Conservation (phyloP, 2,888 invertebrate species). For the Athetis lepigone region DNA sequence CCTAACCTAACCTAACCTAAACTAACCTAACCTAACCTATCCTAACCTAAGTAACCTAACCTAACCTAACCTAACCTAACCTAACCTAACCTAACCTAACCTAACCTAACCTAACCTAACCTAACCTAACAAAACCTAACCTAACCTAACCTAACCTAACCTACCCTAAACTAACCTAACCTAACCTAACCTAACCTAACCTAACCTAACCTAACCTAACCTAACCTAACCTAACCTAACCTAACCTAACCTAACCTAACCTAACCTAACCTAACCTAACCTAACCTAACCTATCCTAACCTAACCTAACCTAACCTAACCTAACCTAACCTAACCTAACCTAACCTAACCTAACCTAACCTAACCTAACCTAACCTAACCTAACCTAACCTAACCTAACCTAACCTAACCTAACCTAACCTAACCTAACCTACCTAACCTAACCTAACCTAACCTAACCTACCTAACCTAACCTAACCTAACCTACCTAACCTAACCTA, state of each 20-base stretch:
- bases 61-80: conserved; percentile 52
- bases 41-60: conserved; percentile 54
- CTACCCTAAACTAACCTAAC: conserved; percentile 48
- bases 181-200: too few species aligned
- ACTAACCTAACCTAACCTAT: conserved; percentile 49
- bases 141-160: conserved; percentile 53
- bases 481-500: conserved; percentile 51
- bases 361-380: conserved; percentile 47
- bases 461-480: conserved; percentile 61
- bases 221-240: too few species aligned
- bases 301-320: too few species aligned
- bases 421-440: conserved; percentile 59
- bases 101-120: conserved; percentile 54
- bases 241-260: too few species aligned
- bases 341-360: too few species aligned
- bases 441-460: conserved; percentile 61
- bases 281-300: too few species aligned
- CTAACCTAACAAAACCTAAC: conserved; percentile 52
- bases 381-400: conserved; percentile 50
- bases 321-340: too few species aligned
- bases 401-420: conserved; percentile 53
- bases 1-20: conserved; percentile 48
- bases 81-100: conserved; percentile 52
- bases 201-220: too few species aligned
- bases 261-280: too few species aligned